Evolutionary conservation across 2,888 invertebrate genomes (phyloP).

Genomic region (Meloe dianella): DNA sequence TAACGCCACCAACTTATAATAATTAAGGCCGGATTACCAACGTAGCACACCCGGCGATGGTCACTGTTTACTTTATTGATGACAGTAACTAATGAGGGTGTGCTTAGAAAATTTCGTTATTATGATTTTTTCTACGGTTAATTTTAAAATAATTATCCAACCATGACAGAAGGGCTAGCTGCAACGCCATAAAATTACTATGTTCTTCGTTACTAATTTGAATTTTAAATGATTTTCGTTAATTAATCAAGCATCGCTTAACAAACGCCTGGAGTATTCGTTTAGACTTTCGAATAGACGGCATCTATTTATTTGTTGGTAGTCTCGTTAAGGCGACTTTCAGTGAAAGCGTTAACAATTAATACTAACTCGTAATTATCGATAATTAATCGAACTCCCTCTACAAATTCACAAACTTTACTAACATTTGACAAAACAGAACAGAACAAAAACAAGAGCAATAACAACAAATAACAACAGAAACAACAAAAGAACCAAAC

Average conservation of each 20-base stretch:
- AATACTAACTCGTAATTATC: slow-evolving; percentile 1
- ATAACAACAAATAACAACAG: neutral
- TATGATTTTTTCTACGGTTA: neutral
- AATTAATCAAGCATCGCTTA: slow-evolving; percentile 4
- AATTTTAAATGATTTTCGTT: neutral
- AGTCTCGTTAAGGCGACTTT: neutral
- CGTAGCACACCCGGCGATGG: neutral
- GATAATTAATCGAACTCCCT: neutral
- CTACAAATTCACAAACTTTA: neutral
- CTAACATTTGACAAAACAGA: neutral
- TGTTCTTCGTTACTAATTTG: neutral
- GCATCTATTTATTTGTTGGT: neutral
- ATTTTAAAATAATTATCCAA: neutral
- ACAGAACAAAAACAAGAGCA: neutral
- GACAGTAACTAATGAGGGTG: slow-evolving; percentile 1
- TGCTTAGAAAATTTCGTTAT: neutral
- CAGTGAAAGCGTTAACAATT: neutral
- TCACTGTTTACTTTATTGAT: neutral
- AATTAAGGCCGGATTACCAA: neutral
- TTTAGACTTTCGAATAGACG: neutral
- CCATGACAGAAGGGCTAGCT: neutral
- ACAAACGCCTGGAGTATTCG: neutral
- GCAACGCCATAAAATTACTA: neutral
- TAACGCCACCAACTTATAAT: neutral
- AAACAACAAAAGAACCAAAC: neutral